Percentiles rank a stretch among this genome's conserved stretches.
Conservation (phyloP, 2,797 vertebrate genomes). For the Melanotaenia nigrans region DNA sequence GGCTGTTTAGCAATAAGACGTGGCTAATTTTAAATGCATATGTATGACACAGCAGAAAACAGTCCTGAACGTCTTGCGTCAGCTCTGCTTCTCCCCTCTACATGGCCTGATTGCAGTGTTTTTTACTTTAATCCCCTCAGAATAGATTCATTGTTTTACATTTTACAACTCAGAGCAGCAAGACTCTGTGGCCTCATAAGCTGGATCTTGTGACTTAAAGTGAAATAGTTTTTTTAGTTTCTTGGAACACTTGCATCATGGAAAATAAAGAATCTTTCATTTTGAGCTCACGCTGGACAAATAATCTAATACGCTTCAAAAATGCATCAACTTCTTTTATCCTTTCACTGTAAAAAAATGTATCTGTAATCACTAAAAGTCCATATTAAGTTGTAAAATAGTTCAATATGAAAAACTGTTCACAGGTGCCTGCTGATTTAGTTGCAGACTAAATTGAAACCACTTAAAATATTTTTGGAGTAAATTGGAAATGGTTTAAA, state of each 20-base stretch:
- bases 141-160: slow-evolving; percentile 76
- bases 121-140: slow-evolving; percentile 62
- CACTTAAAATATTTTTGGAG: not conserved
- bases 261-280: slow-evolving; percentile 19
- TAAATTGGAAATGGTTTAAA: not conserved
- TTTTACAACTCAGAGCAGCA: slow-evolving; percentile 62
- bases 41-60: slow-evolving; percentile 68
- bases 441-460: not conserved
- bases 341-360: not conserved
- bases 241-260: slow-evolving; percentile 33
- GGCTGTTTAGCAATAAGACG: slow-evolving; percentile 47
- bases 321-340: not conserved
- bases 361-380: not conserved
- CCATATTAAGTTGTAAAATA: not conserved
- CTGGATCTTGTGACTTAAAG: slow-evolving; percentile 77
- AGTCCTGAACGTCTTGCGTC: slow-evolving; percentile 11
- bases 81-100: slow-evolving; percentile 24
- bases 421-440: not conserved
- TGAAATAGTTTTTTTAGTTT: slow-evolving; percentile 42
- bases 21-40: slow-evolving; percentile 22
- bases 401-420: not conserved
- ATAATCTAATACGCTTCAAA: not conserved
- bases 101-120: slow-evolving; percentile 38
- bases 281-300: slow-evolving; percentile 15
- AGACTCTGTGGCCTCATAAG: slow-evolving; percentile 63